Evolutionary conservation across 2,888 invertebrate genomes (phyloP).

Genomic region (Drosophila subquinaria): DNA sequence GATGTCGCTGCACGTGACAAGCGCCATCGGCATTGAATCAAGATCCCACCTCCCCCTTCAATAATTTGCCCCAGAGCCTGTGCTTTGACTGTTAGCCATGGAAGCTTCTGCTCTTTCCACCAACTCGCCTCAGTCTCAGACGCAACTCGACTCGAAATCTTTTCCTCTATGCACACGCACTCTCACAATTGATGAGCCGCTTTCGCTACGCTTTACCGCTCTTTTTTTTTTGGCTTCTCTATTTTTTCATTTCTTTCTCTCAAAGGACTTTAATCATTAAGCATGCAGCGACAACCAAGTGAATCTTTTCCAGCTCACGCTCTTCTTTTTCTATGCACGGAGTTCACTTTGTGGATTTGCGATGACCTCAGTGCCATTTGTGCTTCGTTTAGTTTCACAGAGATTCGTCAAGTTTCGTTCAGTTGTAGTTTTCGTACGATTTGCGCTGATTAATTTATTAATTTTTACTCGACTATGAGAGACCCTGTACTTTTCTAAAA

Average conservation of each 20-base stretch:
- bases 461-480: background rate
- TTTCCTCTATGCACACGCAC: constrained; percentile 31
- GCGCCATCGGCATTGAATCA: constrained; percentile 59
- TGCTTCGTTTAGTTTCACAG: background rate
- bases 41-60: background rate
- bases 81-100: constrained; percentile 7
- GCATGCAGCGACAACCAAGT: constrained; percentile 28
- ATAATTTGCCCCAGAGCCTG: background rate
- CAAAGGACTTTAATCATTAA: constrained; percentile 54
- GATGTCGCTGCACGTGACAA: constrained; percentile 71
- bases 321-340: constrained; percentile 3
- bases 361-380: constrained; percentile 25
- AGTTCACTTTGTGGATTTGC: constrained; percentile 50
- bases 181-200: constrained; percentile 50
- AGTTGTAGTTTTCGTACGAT: constrained; percentile 26
- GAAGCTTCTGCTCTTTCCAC: constrained; percentile 32
- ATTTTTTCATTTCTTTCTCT: constrained; percentile 8
- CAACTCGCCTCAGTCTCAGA: constrained; percentile 51
- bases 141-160: background rate
- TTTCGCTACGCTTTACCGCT: constrained; percentile 11
- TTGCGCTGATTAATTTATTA: constrained; percentile 64
- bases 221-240: background rate
- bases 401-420: constrained; percentile 19
- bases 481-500: background rate
- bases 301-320: constrained; percentile 5